Conservation (phyloP, 1,140 invertebrate genomes). For the Drosophila watanabei region DNA sequence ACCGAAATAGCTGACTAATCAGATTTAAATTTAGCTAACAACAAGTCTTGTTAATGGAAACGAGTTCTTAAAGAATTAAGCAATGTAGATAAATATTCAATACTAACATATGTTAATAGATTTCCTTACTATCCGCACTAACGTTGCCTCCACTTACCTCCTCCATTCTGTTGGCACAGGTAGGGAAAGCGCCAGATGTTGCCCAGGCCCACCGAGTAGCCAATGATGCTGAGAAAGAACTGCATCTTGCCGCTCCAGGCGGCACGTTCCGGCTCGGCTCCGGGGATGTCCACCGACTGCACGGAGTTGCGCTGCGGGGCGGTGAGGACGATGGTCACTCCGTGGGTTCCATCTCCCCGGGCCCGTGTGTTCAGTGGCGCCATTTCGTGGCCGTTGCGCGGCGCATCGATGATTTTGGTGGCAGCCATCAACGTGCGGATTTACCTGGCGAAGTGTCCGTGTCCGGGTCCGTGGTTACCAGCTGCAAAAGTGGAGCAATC, state of each 20-base stretch:
- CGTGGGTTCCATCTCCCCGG: slow-evolving; percentile 87
- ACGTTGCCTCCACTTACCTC: slow-evolving; percentile 94
- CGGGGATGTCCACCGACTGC: slow-evolving; percentile 86
- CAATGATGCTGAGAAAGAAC: slow-evolving; percentile 96
- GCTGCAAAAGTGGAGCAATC: slow-evolving; percentile 44
- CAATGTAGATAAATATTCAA: too few relatives aligned
- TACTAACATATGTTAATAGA: too few relatives aligned
- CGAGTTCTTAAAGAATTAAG: background rate
- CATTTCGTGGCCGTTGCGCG: slow-evolving; percentile 90
- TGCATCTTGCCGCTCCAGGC: slow-evolving; percentile 94
- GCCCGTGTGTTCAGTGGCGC: slow-evolving; percentile 90
- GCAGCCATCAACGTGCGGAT: slow-evolving; percentile 80
- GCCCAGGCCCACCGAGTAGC: slow-evolving; percentile 95
- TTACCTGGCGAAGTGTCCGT: slow-evolving; percentile 20
- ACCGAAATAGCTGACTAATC: background rate
- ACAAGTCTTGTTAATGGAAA: background rate
- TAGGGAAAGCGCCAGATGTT: slow-evolving; percentile 99
- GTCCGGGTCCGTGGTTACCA: slow-evolving; percentile 36
- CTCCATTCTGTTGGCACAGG: slow-evolving; percentile 97
- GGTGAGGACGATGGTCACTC: slow-evolving; percentile 89
- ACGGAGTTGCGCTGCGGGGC: slow-evolving; percentile 86
- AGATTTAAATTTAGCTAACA: background rate
- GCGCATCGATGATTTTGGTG: slow-evolving; percentile 85
- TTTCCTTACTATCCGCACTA: too few relatives aligned
- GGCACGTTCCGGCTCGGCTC: slow-evolving; percentile 87